These are phyloP conservation scores for Hydropsyche tenuis DNA, from an alignment of 1,140 invertebrate genomes.

Conservation along the genomic window DNA sequence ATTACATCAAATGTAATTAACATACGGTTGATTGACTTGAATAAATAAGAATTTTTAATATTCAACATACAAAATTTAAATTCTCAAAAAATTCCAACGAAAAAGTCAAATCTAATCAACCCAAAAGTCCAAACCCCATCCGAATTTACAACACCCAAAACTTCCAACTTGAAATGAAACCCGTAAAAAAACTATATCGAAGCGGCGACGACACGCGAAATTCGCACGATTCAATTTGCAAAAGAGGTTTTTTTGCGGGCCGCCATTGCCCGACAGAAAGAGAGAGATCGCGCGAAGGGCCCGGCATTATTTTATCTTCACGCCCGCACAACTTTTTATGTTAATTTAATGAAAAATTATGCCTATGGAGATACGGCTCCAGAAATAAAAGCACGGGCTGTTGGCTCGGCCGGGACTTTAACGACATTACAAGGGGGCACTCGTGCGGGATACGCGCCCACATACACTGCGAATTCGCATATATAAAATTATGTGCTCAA, in stretches of 20 bases:
- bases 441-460: conserved; percentile 46
- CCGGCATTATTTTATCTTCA: conserved; percentile 51
- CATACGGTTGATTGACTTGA: too few species aligned
- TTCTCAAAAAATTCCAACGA: too few species aligned
- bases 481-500: background rate
- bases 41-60: too few species aligned
- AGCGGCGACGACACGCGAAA: too few species aligned
- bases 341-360: conserved; percentile 52
- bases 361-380: conserved; percentile 49
- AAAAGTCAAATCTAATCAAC: too few species aligned
- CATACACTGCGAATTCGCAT: background rate
- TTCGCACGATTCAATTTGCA: background rate
- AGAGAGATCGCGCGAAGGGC: conserved; percentile 1
- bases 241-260: background rate
- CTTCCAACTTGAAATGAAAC: too few species aligned
- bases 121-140: too few species aligned
- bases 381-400: conserved; percentile 50
- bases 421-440: conserved; percentile 50
- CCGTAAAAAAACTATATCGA: conserved; percentile 21
- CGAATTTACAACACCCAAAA: too few species aligned
- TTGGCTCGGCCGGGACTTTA: conserved; percentile 49
- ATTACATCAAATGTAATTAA: too few species aligned
- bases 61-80: too few species aligned
- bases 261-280: conserved; percentile 22
- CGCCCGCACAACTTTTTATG: conserved; percentile 51